Conservation (phyloP, 92 coral and sea anemone species). For the Palythoa grandis region DNA sequence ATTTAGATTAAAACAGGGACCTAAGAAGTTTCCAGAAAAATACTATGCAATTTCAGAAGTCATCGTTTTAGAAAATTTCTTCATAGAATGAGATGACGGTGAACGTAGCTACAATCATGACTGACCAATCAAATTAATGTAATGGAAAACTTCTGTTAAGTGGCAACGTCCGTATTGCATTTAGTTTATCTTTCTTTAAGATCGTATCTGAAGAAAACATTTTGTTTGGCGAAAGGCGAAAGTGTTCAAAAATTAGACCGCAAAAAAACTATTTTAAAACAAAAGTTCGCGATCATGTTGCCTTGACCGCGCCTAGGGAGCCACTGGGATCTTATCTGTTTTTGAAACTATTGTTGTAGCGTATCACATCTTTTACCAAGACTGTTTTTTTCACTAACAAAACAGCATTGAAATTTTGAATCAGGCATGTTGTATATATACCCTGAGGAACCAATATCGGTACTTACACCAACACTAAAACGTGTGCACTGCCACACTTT, state of each 20-base stretch:
- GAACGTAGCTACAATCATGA: not conserved
- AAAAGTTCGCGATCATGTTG: not conserved
- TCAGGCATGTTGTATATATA: not conserved
- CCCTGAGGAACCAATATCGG: conserved; percentile 7
- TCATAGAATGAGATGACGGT: not conserved
- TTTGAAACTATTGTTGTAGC: conserved; percentile 16
- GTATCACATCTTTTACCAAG: conserved; percentile 2
- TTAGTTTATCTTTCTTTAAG: conserved; percentile 3
- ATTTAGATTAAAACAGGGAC: no score
- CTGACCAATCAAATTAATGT: not conserved
- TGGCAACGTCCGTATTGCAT: conserved; percentile 21
- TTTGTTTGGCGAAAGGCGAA: conserved; percentile 4
- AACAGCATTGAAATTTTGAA: not conserved
- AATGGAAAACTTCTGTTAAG: conserved; percentile 16
- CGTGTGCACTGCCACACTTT: not conserved
- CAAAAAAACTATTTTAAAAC: not conserved
- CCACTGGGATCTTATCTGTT: not conserved
- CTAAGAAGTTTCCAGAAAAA: no score
- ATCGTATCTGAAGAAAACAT: conserved; percentile 25
- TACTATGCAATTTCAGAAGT: no score
- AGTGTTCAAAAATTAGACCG: conserved; percentile 20
- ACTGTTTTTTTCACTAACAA: not conserved
- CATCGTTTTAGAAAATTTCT: no score
- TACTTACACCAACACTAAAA: conserved; percentile 13
- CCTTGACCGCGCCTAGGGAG: conserved; percentile 11